Evolutionary conservation across 2,113 vertebrate species (phyloP), one percentile per base, ranked within the genome.

Genomic region (Malaclemys terrapin): DNA sequence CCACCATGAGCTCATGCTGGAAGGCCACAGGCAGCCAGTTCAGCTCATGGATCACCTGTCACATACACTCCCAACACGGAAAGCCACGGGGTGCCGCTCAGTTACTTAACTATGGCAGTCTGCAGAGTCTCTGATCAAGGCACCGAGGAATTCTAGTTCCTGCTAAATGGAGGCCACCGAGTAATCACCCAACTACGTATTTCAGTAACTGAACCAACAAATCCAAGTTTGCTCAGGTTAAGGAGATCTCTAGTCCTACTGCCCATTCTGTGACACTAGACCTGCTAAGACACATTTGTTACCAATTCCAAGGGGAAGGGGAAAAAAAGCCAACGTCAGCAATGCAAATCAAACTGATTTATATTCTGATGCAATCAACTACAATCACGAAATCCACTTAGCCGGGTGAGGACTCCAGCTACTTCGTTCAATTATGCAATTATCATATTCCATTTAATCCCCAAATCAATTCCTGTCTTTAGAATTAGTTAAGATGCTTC

Each of bases 381-480:
- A 95, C 87, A 97, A 97, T 97, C 97, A 97, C 0, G 1, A 97
- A 97, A 97, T 95, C 92, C 96, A 97, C 94, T 98, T 97, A 95
- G 72, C 93, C 92, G 91, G 90, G 93, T 96, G 94, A 97, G 72
- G 95, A 97, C 95, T 97, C 84, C 85, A 97, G 89, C 92, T 97
- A 97, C 95, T 97, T 97, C 89, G 89, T 96, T 97, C 96, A 97
- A 97, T 97, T 98, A 98, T 1, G 8, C 95, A 96, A 97, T 97
- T 97, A 97, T 97, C 96, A 97, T 97, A 97, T 98, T 96, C 96
- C 47, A 97, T 97, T 97, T 97, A 98, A 97, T 97, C 93, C 84
- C 57, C 95, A 97, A 97, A 98, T 98, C 92, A 97, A 97, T 97
- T 97, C 94, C 95, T 97, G 92, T 97, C 97, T 97, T 97, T 98